These are phyloP conservation scores for Zygothrica quintamaculata DNA, from an alignment of 2,888 invertebrate species.

Conservation along the genomic window DNA sequence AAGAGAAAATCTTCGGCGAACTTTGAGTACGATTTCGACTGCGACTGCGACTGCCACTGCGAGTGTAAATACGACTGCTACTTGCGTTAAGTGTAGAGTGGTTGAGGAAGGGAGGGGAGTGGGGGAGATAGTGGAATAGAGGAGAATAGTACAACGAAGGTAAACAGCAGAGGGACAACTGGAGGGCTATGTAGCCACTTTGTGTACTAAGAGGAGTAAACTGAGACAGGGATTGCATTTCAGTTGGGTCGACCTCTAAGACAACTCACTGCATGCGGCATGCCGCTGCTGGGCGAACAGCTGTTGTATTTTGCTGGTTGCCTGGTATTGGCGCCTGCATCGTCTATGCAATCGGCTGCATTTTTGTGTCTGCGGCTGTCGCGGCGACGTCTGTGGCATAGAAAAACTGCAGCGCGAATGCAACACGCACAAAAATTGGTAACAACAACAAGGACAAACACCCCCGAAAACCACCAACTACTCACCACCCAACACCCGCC, in stretches of 20 bases:
- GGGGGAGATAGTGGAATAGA: no score
- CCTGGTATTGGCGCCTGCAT: conserved; percentile 72
- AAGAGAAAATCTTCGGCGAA: conserved; percentile 71
- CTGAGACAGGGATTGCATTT: conserved; percentile 56
- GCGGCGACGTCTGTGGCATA: conserved; percentile 16
- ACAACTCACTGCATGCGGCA: conserved; percentile 32
- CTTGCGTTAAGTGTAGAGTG: conserved; percentile 24
- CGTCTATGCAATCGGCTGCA: conserved; percentile 76
- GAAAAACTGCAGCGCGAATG: conserved; percentile 56
- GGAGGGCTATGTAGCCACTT: neutral
- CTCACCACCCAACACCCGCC: no score
- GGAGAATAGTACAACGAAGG: no score
- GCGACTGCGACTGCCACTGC: conserved; percentile 42
- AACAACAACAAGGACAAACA: conserved; percentile 6
- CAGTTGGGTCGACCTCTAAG: conserved; percentile 49
- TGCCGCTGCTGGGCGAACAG: conserved; percentile 29
- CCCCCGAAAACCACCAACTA: neutral
- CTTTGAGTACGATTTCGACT: conserved; percentile 49
- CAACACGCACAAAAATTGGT: conserved; percentile 43
- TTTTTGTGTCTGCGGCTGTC: conserved; percentile 61
- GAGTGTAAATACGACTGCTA: conserved; percentile 19
- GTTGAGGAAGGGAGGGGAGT: neutral
- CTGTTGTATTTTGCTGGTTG: conserved; percentile 60
- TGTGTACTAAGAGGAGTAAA: conserved; percentile 6
- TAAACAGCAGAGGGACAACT: neutral